phyloP scores from a whole-genome alignment of 2,113 vertebrate species.

The Heterochromis multidens region DNA sequence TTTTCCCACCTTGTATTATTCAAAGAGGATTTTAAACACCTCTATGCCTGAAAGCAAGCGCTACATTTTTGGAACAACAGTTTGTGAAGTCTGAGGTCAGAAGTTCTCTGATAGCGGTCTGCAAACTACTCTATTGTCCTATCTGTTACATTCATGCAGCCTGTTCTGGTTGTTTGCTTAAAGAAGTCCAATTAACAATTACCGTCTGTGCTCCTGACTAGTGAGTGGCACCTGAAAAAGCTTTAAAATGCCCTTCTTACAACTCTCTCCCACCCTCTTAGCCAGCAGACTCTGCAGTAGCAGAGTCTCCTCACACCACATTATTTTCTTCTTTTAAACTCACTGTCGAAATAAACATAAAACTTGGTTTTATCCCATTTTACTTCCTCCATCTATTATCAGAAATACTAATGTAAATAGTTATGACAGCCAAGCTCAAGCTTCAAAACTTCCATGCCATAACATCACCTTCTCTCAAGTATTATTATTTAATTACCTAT shows the following conservation, averaged over 20 bases:
- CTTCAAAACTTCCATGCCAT: not conserved
- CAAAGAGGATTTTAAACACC: too few species aligned
- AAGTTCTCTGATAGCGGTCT: not conserved
- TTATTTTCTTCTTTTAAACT: not conserved
- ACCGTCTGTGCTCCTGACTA: not conserved
- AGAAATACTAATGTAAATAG: not conserved
- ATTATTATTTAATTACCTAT: not conserved
- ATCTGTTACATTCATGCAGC: not conserved
- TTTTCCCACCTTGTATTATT: not conserved
- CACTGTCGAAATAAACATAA: not conserved
- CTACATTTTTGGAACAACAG: not conserved
- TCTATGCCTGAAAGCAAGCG: not conserved
- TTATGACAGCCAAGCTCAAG: not conserved
- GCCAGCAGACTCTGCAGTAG: not conserved
- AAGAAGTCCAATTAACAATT: not conserved
- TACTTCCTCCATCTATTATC: not conserved
- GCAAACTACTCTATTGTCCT: not conserved
- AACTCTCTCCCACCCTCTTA: not conserved
- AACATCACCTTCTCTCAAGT: not conserved
- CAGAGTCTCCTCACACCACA: not conserved
- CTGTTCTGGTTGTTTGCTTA: not conserved
- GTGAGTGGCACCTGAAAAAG: not conserved
- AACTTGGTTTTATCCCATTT: not conserved
- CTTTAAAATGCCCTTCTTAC: not conserved
- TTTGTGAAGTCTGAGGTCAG: not conserved